A percentile compares a stretch with the other conserved stretches of the same genome.
Evolutionary conservation across 2,888 invertebrate genomes (phyloP).

Genomic region (Sclerodermus sp.): DNA sequence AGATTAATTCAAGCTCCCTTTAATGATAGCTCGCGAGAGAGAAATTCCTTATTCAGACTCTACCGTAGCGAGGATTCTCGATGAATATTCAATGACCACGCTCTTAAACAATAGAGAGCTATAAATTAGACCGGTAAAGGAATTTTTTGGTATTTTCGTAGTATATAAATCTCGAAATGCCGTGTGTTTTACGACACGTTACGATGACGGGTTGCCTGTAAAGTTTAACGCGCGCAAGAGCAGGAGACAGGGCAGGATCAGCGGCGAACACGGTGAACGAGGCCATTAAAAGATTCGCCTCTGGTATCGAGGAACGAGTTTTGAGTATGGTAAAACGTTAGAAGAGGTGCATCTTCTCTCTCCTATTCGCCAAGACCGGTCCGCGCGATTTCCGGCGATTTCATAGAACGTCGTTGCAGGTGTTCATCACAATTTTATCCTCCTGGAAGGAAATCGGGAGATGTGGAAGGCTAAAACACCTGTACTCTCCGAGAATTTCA

Average conservation of each 20-base stretch:
- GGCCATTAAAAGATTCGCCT: conserved; percentile 28
- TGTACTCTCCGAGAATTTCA: too few relatives aligned
- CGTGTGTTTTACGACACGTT: too few relatives aligned
- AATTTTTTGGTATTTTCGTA: too few relatives aligned
- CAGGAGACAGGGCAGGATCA: conserved; percentile 7
- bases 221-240: conserved; percentile 8
- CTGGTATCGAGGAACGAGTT: conserved; percentile 28
- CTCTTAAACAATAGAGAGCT: too few relatives aligned
- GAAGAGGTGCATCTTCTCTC: conserved; percentile 14
- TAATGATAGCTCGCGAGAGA: too few relatives aligned
- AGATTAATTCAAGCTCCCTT: too few relatives aligned
- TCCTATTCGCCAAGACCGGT: conserved; percentile 17
- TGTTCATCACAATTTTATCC: conserved; percentile 16
- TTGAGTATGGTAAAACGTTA: conserved; percentile 21
- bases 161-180: too few relatives aligned
- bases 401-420: conserved; percentile 23
- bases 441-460: neutral
- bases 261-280: conserved; percentile 18
- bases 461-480: too few relatives aligned
- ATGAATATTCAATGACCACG: too few relatives aligned
- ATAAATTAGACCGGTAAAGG: too few relatives aligned
- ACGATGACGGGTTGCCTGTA: neutral
- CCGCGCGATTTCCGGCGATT: conserved; percentile 20
- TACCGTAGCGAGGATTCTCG: too few relatives aligned
- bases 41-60: too few relatives aligned